These are phyloP conservation scores for Oedothorax gibbosus DNA, from an alignment of 1,140 invertebrate species.

Conservation along the genomic window DNA sequence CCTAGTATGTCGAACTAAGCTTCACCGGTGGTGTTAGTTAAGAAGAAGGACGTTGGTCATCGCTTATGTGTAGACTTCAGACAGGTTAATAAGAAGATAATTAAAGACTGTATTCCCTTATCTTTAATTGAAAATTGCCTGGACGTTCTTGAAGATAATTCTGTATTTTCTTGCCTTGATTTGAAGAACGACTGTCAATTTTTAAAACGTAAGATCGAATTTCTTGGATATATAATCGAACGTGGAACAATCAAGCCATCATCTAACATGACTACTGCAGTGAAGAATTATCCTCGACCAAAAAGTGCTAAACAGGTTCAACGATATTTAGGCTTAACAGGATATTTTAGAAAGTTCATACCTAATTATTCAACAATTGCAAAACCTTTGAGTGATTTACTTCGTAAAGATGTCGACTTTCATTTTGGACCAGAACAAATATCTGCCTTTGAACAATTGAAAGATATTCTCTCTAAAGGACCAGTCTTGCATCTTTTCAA, in stretches of 20 bases:
- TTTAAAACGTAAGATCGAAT: slow-evolving; percentile 22
- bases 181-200: slow-evolving; percentile 31
- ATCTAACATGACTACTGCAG: not conserved
- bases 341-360: slow-evolving; percentile 28
- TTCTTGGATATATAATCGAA: not conserved
- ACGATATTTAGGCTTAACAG: slow-evolving; percentile 65
- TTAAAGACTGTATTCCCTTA: not conserved
- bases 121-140: slow-evolving; percentile 6
- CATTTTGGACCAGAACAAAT: not conserved
- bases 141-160: not conserved
- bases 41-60: not conserved
- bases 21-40: not conserved
- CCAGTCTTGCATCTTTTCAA: not conserved
- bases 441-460: not conserved
- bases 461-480: not conserved
- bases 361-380: not conserved
- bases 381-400: slow-evolving; percentile 7
- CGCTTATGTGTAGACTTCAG: slow-evolving; percentile 1
- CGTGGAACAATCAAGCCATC: slow-evolving; percentile 4
- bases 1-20: slow-evolving; percentile 10
- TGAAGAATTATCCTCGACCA: slow-evolving; percentile 62
- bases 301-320: slow-evolving; percentile 64
- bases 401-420: slow-evolving; percentile 10
- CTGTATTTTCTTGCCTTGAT: slow-evolving; percentile 10
- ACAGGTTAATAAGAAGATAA: slow-evolving; percentile 9